Conservation (phyloP, 1,140 invertebrate genomes). For the Hetaerina americana region DNA sequence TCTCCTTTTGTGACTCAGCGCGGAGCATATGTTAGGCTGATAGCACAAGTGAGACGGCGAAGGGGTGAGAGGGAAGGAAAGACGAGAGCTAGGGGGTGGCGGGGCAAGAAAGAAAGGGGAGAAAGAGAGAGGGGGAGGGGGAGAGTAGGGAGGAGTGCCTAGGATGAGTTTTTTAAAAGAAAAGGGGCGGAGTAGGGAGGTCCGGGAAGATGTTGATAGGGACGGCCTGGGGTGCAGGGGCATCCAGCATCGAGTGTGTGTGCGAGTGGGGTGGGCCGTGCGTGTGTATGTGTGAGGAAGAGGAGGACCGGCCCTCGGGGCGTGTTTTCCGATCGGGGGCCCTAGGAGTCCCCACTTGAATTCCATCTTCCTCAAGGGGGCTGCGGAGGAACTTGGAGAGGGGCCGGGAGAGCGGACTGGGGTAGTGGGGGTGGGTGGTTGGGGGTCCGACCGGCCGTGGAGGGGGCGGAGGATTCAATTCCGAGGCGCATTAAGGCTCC, state of each 20-base stretch:
- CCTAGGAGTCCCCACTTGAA: no score
- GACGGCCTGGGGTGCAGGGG: no score
- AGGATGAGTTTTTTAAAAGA: background rate
- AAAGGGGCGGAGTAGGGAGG: no score
- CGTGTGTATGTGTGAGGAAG: no score
- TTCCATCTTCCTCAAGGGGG: background rate
- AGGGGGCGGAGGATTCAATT: background rate
- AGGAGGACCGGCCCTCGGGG: background rate
- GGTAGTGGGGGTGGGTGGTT: no score
- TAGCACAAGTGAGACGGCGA: no score
- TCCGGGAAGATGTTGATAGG: no score
- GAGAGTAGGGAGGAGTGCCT: background rate
- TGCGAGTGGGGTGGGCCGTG: no score
- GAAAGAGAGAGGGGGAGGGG: background rate
- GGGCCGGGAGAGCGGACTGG: no score
- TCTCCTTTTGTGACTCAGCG: background rate
- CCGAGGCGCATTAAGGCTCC: background rate
- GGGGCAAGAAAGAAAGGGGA: background rate
- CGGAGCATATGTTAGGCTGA: background rate
- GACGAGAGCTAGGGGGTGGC: background rate
- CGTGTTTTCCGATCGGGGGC: background rate
- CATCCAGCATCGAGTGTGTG: no score
- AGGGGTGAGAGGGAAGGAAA: background rate
- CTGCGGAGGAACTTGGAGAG: background rate
- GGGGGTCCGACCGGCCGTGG: no score